Base-by-base conservation (phyloP, 2,888 invertebrate genomes). In the Tinea pellionella region DNA sequence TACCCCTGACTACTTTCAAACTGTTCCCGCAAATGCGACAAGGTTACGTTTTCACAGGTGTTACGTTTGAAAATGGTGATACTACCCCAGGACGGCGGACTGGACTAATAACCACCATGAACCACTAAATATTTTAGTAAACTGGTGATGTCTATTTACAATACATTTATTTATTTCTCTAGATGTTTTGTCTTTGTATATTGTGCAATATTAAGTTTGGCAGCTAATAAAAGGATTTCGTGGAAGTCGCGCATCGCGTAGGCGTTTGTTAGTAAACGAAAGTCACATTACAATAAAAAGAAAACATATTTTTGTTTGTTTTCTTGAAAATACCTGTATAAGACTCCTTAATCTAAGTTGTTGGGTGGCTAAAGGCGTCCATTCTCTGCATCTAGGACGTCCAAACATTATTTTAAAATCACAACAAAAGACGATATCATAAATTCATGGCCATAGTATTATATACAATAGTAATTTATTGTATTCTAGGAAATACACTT, bases 271-370 rank as follows among this genome's bases (percentile, higher is more conserved):
- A n/a, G 66, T 78, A 77, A 77, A 76, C 57, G 15, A 30, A 32
- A 2, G 32, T 32, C 18, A 24, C 24, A 51, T 51, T 6, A 59
- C 42, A 59, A 59, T 16, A 42, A 12, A 9, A 7, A 19, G 9
- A 24, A 24, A 24, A 3, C 6, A 24, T 24, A 24, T 24, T 6
- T 24, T 24, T 24, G 6, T 24, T 6, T 4, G 41, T 41, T n/a
- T 41, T 41, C 9, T 41, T 2, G 9, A n/a, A 18, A 42, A 64
- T 75, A 96, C 91, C 88, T 94, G 93, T 69, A 93, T 90, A 62
- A 96, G 87, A 79, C 93, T 95, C 65, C 96, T 89, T 56, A 96
- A 83, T 60, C 96, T 90, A 65, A 94, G 88, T 89, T 96, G 96
- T 77, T 96, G 96, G 15, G 95, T 94, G 56, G 92, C 90, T 63